phyloP scores from a whole-genome alignment of 2,113 vertebrate species.

The Suncus etruscus region DNA sequence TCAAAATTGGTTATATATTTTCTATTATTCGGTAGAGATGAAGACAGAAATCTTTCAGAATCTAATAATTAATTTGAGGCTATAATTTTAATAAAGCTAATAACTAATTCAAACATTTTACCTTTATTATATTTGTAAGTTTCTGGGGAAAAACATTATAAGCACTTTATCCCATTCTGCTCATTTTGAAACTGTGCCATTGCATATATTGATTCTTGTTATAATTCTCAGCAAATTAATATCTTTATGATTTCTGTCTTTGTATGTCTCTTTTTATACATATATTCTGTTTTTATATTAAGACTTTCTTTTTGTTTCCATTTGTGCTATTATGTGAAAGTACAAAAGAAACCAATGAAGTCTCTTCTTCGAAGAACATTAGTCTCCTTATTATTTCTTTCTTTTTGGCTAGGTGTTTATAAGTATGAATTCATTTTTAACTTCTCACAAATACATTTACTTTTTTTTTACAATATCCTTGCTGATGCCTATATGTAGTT shows the following conservation, averaged over 20 bases:
- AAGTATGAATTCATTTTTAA: constrained; percentile 53
- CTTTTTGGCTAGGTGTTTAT: neutral
- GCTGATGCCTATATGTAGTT: neutral
- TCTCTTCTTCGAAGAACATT: constrained; percentile 5
- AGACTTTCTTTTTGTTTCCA: neutral
- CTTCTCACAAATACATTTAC: constrained; percentile 2
- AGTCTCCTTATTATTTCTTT: neutral
- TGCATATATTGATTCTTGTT: neutral
- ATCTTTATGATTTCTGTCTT: neutral
- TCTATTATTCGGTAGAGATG: neutral
- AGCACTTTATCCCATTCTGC: neutral
- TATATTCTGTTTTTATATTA: constrained; percentile 29
- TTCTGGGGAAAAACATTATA: constrained; percentile 5
- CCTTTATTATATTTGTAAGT: neutral
- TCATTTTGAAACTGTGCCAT: constrained; percentile 9
- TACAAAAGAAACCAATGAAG: neutral
- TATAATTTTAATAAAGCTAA: constrained; percentile 25
- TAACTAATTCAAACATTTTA: neutral
- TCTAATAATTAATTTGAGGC: neutral
- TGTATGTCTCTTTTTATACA: neutral
- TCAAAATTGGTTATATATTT: constrained; percentile 20
- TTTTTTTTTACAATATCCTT: constrained; percentile 16
- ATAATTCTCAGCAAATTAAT: constrained; percentile 51
- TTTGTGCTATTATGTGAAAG: neutral
- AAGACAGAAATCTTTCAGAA: neutral